A percentile compares a stretch with the other conserved stretches of the same genome.
Conservation (phyloP, 2,113 vertebrate genomes). For the Aramus guarauna region DNA sequence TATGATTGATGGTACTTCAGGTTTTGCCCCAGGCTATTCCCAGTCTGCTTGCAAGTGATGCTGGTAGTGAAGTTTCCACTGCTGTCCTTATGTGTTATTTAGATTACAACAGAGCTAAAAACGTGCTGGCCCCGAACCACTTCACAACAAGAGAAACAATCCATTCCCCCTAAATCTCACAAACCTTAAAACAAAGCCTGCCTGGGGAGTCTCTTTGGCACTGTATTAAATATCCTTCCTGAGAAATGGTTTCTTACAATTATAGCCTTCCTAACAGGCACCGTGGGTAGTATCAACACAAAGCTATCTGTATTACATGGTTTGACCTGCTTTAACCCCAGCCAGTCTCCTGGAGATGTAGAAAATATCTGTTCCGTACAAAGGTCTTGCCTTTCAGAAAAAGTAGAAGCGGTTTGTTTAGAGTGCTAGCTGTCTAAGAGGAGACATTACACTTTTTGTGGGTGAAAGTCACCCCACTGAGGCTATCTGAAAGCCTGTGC, state of each 20-base stretch:
- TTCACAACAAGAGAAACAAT: neutral
- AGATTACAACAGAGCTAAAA: neutral
- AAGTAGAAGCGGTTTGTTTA: neutral
- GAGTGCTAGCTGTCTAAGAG: neutral
- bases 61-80: neutral
- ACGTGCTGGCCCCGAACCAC: neutral
- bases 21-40: conserved; percentile 23
- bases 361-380: neutral
- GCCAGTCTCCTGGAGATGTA: neutral
- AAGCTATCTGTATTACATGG: conserved; percentile 2
- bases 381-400: neutral
- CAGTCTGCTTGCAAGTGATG: neutral
- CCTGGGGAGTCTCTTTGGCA: conserved; percentile 11
- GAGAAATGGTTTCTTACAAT: conserved; percentile 30
- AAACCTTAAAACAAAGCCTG: conserved; percentile 43
- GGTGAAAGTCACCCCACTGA: neutral
- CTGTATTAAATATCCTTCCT: conserved; percentile 16
- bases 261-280: conserved; percentile 12
- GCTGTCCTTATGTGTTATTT: neutral
- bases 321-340: conserved; percentile 47
- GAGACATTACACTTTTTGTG: neutral
- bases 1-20: conserved; percentile 2
- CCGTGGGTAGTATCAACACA: neutral
- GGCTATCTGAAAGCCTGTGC: neutral
- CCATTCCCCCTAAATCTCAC: neutral